Evolutionary conservation across 2,888 invertebrate species (phyloP).

Genomic region (Formica aserva): DNA sequence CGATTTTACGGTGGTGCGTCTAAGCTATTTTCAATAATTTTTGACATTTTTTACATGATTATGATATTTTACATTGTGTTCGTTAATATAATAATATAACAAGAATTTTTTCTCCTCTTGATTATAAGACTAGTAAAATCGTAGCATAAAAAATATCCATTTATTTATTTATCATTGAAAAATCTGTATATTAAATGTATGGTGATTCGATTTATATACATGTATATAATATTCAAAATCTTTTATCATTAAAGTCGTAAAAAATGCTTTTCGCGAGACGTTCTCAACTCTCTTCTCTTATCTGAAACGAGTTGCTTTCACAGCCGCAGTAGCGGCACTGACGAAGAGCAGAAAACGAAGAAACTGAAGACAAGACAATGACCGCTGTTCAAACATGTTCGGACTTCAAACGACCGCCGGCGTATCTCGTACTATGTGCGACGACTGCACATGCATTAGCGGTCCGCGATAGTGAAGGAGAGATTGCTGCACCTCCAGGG

Average conservation of each 20-base stretch:
- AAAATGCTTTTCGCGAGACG: constrained; percentile 80
- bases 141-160: not conserved
- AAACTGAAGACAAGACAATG: constrained; percentile 74
- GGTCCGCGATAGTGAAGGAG: constrained; percentile 25
- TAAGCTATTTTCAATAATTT: constrained; percentile 5
- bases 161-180: not conserved
- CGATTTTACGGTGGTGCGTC: constrained; percentile 66
- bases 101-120: not conserved
- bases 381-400: constrained; percentile 79
- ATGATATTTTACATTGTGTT: not conserved
- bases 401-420: constrained; percentile 78
- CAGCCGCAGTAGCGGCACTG: constrained; percentile 44
- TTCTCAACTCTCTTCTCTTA: constrained; percentile 73
- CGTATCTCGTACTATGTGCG: constrained; percentile 67
- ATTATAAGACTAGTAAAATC: constrained; percentile 15
- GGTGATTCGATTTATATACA: not conserved
- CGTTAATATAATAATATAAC: not conserved
- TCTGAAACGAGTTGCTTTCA: constrained; percentile 68
- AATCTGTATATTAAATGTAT: not conserved
- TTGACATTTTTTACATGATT: not conserved
- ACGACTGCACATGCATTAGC: constrained; percentile 50
- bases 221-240: not conserved
- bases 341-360: constrained; percentile 38
- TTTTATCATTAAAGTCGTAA: constrained; percentile 76
- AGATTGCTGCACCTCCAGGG: constrained; percentile 19